Evolutionary conservation across 2,888 invertebrate species (phyloP), one percentile per base, ranked within the genome.

Genomic region (Lithophane ornitopus): DNA sequence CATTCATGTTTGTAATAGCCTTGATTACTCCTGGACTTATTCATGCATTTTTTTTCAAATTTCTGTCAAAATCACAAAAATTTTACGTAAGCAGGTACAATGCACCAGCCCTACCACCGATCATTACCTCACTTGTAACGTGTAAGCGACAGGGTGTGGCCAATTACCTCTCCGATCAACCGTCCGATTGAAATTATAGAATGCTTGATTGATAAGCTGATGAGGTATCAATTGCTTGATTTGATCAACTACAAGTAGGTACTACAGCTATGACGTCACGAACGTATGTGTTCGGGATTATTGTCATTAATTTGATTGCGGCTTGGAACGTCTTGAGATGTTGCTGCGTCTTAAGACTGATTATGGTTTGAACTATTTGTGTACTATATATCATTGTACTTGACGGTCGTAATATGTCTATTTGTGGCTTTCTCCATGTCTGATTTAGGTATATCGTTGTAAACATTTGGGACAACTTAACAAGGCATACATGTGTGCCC

Each of bases 171-270:
- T 73, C 77, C 87, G 85, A 85, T 86, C 89, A 88, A 89, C 92
- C 92, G 86, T 84, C 85, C 92, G 91, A 94, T 94, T 93, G 94
- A 92, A 93, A 94, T 93, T 92, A 92, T 90, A 80, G 89, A 88
- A 89, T 82, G 89, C 87, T 84, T 90, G 90, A 92, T 92, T 91
- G 90, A 81, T 90, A 88, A 89, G 86, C 89, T 86, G 91, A 91
- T 90, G 89, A 70, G 74, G 81, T 84, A 87, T 81, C 81, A 85
- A 88, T 87, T 87, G 81, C 79, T 78, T 63, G 75, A 80, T 75
- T 70, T 46, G 12, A 70, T 71, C 80, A 82, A 81, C 62, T 72
- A 41, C 28, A 4, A 61, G 19, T n/a, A 34, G 19, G 1, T 71
- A 66, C 39, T 34, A 44, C 26, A 69, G 12, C 14, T 65, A 26